Evolutionary conservation across 2,797 vertebrate genomes (phyloP), one percentile per base, ranked within the genome.

Genomic region (Galagoides demidoff): DNA sequence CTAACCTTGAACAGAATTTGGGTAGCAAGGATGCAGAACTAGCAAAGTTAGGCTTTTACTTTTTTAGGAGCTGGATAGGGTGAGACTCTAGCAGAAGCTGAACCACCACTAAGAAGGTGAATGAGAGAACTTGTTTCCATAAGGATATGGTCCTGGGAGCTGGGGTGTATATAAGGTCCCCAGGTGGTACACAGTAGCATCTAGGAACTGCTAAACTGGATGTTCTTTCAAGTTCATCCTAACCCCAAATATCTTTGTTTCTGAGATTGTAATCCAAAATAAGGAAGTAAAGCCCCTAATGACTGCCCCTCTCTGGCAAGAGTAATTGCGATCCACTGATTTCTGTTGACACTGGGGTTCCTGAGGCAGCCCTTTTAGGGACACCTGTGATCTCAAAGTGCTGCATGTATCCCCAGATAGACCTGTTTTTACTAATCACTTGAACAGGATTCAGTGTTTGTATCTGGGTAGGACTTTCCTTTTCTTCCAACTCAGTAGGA

Each of bases 401-500:
- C 49, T 27, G 9, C 57, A 11, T 6, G 14, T 27, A 23, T n/a
- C 57, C 14, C 82, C 34, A 88, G 45, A 68, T 45, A 89, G 86
- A 57, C 22, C 59, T 95, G n/a, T 66, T 94, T 70, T 96, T 86
- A 63, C 9, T 29, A 37, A 49, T 92, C 49, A 57, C n/a, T 83
- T 88, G 76, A 93, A 78, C 49, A 63, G 45, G 64, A 95, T 89
- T 63, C 64, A 49, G 45, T 77, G 49, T 94, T 87, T 93, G 12
- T 89, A 43, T 91, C 31, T 91, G 86, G 76, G 25, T 84, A 77
- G 55, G 95, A 95, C 85, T 89, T 92, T 68, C 52, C 34, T 92
- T 92, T 95, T 82, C 79, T 96, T 77, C 77, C 43, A 86, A 19
- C 84, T 96, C n/a, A 70, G 68, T 79, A 64, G 37, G 83, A 95